Base-by-base conservation (phyloP, 37 sponge, comb jelly and placozoan genomes). In the Oscarella lobularis region DNA sequence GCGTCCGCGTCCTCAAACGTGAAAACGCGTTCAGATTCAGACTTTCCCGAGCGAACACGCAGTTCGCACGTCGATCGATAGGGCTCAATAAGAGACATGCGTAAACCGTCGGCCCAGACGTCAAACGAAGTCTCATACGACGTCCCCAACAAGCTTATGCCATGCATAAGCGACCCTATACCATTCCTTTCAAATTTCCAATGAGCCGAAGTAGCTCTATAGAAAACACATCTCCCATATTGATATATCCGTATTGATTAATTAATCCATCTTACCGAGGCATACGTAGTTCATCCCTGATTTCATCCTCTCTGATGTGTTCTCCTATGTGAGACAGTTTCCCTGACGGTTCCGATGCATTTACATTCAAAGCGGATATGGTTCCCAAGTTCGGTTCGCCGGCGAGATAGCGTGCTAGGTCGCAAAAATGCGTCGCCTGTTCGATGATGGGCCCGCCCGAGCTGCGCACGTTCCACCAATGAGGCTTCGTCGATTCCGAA, bases 341-440 rank as follows among this genome's bases (percentile, higher is more conserved):
- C 6, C 92, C 92, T 33, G 83, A 75, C 20, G 55, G 9, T 1
- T 39, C 75, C 30, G 36, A 39, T 0, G 66, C 60, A 33, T 77
- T 85, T 9, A 77, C 54, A 2, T 81, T 60, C 3, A 79, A 81
- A 4, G 74, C 29, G 14, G 14, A 20, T 27, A 48, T 48, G 60
- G 60, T 27, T 0, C 81, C 83, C 3, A 41, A 39, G 4, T 87
- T 35, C 0, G 77, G 39, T 3, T 36, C 48, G 3, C 92, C 92
- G 29, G 73, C 92, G 40, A 91, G 40, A 37, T 82, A 91, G 14
- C 92, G 75, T 31, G 86, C 36, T 33, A 91, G 76, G 65, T 91
- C 92, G 77, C 92, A 91, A 66, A 91, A 91, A 70, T 91, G 92
- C 32, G 92, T 91, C 3, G 87, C 92, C 75, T 91, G 92, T 69